phyloP scores from a whole-genome alignment of 2,113 vertebrate species.

The Pygoscelis adeliae region DNA sequence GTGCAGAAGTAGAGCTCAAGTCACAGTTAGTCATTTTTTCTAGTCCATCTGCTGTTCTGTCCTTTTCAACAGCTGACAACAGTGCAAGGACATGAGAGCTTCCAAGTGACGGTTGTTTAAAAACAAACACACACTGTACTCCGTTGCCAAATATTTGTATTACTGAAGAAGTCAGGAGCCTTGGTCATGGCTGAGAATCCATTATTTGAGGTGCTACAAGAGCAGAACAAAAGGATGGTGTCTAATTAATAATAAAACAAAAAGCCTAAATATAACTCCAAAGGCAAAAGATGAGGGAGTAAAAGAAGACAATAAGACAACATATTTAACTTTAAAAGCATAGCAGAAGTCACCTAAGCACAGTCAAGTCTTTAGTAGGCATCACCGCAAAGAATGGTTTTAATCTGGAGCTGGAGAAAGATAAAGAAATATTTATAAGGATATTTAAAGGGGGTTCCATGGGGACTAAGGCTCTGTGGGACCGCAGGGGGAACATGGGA shows the following conservation, averaged over 20 bases:
- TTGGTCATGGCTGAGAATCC: background rate
- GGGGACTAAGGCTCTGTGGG: background rate
- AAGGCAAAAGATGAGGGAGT: background rate
- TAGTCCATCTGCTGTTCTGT: conserved; percentile 29
- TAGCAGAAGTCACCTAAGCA: background rate
- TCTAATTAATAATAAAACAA: conserved; percentile 26
- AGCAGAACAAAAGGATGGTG: background rate
- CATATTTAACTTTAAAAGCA: background rate
- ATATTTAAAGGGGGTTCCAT: background rate
- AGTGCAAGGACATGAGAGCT: conserved; percentile 14
- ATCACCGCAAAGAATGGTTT: background rate
- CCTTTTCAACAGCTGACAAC: conserved; percentile 33
- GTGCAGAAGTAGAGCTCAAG: background rate
- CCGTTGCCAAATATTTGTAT: conserved; percentile 19
- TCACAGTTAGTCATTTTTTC: background rate
- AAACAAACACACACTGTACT: conserved; percentile 37
- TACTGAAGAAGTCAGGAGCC: conserved; percentile 5
- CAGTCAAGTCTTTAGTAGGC: background rate
- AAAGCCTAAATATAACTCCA: background rate
- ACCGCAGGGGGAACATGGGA: background rate
- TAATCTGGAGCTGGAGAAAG: background rate
- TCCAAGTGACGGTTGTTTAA: background rate
- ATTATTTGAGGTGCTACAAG: background rate
- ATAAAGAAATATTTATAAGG: background rate
- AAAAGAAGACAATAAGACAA: background rate